These are phyloP conservation scores for Lethocerus indicus DNA, from an alignment of 1,140 invertebrate species.

Conservation along the genomic window DNA sequence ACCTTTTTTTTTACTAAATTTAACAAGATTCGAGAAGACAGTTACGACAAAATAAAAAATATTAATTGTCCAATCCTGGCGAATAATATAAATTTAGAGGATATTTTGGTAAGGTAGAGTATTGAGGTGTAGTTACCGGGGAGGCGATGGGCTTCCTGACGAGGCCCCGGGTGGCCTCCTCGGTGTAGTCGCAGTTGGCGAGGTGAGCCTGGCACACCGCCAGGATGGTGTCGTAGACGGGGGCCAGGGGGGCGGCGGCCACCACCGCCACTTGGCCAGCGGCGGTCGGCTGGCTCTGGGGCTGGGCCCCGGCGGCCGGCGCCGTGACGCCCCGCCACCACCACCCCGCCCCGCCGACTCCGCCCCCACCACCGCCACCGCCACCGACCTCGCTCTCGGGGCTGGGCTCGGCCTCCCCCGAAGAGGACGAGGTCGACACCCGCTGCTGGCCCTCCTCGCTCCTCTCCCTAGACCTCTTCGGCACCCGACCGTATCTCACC, in stretches of 20 bases:
- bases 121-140: slow-evolving; percentile 33
- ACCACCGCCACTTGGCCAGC: slow-evolving; percentile 22
- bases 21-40: no score
- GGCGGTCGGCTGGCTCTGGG: slow-evolving; percentile 16
- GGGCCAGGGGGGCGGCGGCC: slow-evolving; percentile 19
- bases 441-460: slow-evolving; percentile 25
- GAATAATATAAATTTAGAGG: no score
- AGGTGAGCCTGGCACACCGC: slow-evolving; percentile 81
- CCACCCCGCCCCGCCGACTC: no score
- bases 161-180: slow-evolving; percentile 57
- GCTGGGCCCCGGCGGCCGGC: slow-evolving; percentile 16
- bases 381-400: no score
- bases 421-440: slow-evolving; percentile 22
- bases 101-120: no score
- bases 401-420: slow-evolving; percentile 22
- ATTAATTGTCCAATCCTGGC: no score
- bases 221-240: slow-evolving; percentile 71
- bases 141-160: slow-evolving; percentile 54
- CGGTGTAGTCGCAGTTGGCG: slow-evolving; percentile 75
- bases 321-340: no score
- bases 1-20: no score
- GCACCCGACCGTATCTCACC: slow-evolving; percentile 87
- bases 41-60: no score
- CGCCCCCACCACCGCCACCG: no score
- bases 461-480: slow-evolving; percentile 70